These are phyloP conservation scores for Ciona savignyi DNA, from an alignment of 23 tunicate species.

Conservation along the genomic window DNA sequence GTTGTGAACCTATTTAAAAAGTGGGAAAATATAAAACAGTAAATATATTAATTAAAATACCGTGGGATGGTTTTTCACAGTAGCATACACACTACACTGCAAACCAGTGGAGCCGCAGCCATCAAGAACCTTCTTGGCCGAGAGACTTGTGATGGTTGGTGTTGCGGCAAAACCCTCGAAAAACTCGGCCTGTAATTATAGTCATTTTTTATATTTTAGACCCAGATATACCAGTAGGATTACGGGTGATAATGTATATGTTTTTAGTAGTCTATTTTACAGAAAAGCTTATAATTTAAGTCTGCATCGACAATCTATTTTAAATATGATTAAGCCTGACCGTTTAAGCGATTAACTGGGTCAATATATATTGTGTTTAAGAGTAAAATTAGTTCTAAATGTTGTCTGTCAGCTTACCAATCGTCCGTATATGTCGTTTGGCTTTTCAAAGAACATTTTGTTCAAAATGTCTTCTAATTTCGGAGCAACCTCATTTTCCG, in stretches of 20 bases:
- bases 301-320: too few relatives aligned
- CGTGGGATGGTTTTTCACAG: slow-evolving; percentile 51
- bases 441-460: slow-evolving; percentile 71
- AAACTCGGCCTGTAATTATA: slow-evolving; percentile 49
- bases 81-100: slow-evolving; percentile 40
- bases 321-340: too few relatives aligned
- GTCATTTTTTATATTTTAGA: neutral
- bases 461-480: slow-evolving; percentile 77
- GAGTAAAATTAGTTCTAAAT: too few relatives aligned
- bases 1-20: too few relatives aligned
- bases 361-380: too few relatives aligned
- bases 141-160: slow-evolving; percentile 21
- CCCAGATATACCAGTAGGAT: neutral
- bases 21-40: too few relatives aligned
- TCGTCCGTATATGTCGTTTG: slow-evolving; percentile 85
- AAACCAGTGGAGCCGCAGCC: slow-evolving; percentile 42
- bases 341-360: too few relatives aligned
- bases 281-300: too few relatives aligned
- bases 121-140: slow-evolving; percentile 16
- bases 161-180: slow-evolving; percentile 43
- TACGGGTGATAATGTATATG: too few relatives aligned
- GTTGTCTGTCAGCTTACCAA: slow-evolving; percentile 62
- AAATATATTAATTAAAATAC: too few relatives aligned
- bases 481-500: slow-evolving; percentile 56
- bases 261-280: too few relatives aligned